Evolutionary conservation across 2,113 vertebrate genomes (phyloP), one percentile per base, ranked within the genome.

Genomic region (Dermatemys mawii): DNA sequence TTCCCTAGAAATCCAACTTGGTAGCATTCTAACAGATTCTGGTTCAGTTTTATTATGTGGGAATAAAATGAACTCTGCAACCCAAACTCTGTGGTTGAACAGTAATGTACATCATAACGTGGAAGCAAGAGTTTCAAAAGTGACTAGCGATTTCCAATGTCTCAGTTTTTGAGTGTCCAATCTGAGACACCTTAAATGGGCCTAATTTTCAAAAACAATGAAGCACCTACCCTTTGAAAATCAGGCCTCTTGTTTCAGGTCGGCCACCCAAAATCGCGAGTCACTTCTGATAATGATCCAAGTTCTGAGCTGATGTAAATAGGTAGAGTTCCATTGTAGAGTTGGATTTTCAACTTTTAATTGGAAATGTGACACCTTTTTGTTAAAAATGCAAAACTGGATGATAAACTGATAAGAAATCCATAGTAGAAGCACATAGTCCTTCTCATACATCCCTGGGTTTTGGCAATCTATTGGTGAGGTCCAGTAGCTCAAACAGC

Each of bases 11-110:
- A 3, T 26, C 41, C 86, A 83, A 83, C n/a, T 12, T 1, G 49
- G 17, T 46, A 10, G 8, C 2, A 55, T 17, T 78, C 46, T 50
- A 54, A 53, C 44, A 50, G 1, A 12, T 10, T 9, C 8, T 53
- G 12, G 38, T 87, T 80, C 3, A 0, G 6, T 48, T 67, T 96
- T 84, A 32, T 86, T 17, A 16, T 8, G 14, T 75, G 51, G 60
- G 60, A 70, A 11, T 70, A 70, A 78, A 81, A n/a, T 16, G 9
- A 9, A 3, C 11, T 4, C 76, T 4, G 3, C 3, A 75, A 80
- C 27, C 11, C 29, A 24, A 53, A 49, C 6, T 10, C 0, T 17
- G 1, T 13, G n/a, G 9, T 2, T 51, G n/a, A 83, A 63, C 63
- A 73, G 75, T 87, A 55, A 13, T 27, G 1, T 2, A 8, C 44